Percentiles rank a stretch among this genome's conserved stretches.
Evolutionary conservation across 92 coral and sea anemone genomes (phyloP).

Genomic region (Epizoanthus ramosus): DNA sequence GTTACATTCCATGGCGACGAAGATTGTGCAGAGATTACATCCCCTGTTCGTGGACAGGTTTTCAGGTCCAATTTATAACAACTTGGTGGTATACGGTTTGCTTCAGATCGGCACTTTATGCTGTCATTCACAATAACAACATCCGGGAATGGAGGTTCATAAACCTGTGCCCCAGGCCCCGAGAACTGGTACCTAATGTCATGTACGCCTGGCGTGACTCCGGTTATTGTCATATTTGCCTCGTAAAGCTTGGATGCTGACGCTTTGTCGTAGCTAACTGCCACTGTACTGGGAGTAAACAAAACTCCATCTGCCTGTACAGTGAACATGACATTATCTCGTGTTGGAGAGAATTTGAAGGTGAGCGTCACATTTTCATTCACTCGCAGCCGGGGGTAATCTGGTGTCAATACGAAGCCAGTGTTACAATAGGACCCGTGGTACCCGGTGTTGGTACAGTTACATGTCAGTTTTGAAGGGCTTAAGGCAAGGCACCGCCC

Average conservation of each 20-base stretch:
- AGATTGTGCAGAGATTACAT: conserved; percentile 49
- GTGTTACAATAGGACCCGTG: conserved; percentile 58
- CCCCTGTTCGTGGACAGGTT: conserved; percentile 47
- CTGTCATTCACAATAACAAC: conserved; percentile 46
- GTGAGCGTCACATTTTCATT: conserved; percentile 37
- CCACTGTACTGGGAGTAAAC: conserved; percentile 48
- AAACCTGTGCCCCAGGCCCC: conserved; percentile 60
- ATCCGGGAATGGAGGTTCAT: conserved; percentile 47
- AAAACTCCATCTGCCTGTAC: conserved; percentile 37
- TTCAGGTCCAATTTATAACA: conserved; percentile 52
- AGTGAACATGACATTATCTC: conserved; percentile 46
- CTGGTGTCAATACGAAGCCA: conserved; percentile 57
- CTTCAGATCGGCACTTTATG: conserved; percentile 31
- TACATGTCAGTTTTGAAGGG: conserved; percentile 55
- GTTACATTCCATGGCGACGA: conserved; percentile 58
- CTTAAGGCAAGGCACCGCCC: conserved; percentile 61
- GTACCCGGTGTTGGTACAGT: conserved; percentile 70
- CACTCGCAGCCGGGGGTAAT: conserved; percentile 52
- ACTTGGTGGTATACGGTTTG: conserved; percentile 49
- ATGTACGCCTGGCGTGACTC: conserved; percentile 61
- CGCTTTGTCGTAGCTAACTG: conserved; percentile 32
- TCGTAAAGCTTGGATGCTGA: conserved; percentile 30
- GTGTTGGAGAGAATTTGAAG: conserved; percentile 62
- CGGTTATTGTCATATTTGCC: conserved; percentile 53
- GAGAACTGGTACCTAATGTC: conserved; percentile 59